These are phyloP conservation scores for Bubo bubo DNA, from an alignment of 2,113 vertebrate genomes.

Conservation along the genomic window DNA sequence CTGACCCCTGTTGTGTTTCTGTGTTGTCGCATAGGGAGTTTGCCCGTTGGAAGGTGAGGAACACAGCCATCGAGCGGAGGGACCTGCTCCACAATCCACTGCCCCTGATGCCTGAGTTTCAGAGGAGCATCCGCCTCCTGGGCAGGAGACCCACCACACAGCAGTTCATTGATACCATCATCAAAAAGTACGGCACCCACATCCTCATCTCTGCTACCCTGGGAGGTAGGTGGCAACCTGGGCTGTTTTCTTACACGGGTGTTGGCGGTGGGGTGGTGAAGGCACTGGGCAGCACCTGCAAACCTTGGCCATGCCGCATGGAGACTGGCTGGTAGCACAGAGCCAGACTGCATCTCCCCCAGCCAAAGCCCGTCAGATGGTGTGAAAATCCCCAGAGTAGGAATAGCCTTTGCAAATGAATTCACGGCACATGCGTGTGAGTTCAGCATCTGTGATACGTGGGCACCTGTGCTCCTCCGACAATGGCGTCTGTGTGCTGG, in stretches of 20 bases:
- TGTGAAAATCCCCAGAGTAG: background rate
- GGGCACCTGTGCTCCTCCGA: background rate
- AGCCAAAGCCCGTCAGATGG: rapidly evolving
- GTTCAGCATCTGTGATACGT: background rate
- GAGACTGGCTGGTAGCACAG: background rate
- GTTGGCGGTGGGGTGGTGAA: background rate
- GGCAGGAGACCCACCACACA: conserved; percentile 95
- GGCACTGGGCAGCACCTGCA: background rate
- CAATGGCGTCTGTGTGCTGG: rapidly evolving
- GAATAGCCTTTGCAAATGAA: background rate
- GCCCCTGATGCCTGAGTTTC: conserved; percentile 98
- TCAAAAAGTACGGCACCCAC: conserved; percentile 99
- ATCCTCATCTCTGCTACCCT: conserved; percentile 98
- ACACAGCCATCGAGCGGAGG: conserved; percentile 94
- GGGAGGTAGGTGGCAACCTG: conserved; percentile 84
- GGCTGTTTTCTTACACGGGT: rapidly evolving
- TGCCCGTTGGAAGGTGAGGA: conserved; percentile 99
- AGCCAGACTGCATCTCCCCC: background rate
- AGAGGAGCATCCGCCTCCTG: conserved; percentile 93
- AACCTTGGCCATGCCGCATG: rapidly evolving
- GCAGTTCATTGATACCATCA: conserved; percentile 99
- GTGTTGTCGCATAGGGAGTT: conserved; percentile 86
- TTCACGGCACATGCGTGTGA: rapidly evolving
- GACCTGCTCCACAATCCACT: conserved; percentile 93
- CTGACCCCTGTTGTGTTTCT: conserved; percentile 35